phyloP scores from a whole-genome alignment of 2,113 vertebrate species.

The Notechis scutatus region DNA sequence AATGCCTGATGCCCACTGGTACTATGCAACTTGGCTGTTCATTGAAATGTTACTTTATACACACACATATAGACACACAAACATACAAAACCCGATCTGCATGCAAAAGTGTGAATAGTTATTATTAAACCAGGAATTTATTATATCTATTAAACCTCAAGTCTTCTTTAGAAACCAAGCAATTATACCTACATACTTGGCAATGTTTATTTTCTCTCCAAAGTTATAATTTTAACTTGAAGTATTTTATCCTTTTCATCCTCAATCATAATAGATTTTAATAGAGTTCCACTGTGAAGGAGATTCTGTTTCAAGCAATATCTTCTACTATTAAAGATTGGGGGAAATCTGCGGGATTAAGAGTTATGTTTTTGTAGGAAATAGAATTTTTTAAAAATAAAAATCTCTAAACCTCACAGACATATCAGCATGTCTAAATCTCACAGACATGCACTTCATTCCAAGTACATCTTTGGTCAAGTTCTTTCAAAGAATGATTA shows the following conservation, averaged over 20 bases:
- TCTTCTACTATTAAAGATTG: constrained; percentile 64
- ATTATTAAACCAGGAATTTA: neutral
- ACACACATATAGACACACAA: constrained; percentile 2
- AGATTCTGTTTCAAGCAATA: constrained; percentile 43
- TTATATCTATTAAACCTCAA: constrained; percentile 86
- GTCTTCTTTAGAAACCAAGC: constrained; percentile 77
- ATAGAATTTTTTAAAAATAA: neutral
- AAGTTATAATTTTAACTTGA: constrained; percentile 80
- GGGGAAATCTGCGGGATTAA: constrained; percentile 30
- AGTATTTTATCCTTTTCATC: constrained; percentile 71
- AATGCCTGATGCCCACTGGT: neutral
- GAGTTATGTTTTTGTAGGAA: neutral
- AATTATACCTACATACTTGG: constrained; percentile 76
- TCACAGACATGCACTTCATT: neutral
- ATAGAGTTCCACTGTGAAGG: constrained; percentile 47
- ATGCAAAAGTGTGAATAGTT: neutral
- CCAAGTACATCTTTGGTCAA: neutral
- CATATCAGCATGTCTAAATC: neutral
- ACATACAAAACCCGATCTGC: constrained; percentile 12
- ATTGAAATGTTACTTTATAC: neutral
- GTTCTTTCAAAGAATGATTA: neutral
- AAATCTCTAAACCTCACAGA: neutral
- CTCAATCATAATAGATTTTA: constrained; percentile 47
- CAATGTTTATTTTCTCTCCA: constrained; percentile 74
- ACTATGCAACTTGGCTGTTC: neutral